Conservation (phyloP, 2,888 invertebrate genomes). For the Bruchidius siliquastri region DNA sequence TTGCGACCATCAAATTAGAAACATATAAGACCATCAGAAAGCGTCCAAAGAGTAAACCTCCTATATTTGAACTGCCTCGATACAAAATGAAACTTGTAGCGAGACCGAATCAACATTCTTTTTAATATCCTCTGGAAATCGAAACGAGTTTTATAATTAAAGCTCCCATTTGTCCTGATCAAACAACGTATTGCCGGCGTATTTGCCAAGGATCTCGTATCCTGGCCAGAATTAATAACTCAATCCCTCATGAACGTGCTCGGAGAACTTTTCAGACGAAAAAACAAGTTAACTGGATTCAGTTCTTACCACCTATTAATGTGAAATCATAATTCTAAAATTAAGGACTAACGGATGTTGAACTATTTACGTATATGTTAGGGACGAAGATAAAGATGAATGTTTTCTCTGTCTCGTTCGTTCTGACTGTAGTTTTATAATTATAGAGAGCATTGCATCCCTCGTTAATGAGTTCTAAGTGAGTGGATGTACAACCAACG, state of each 20-base stretch:
- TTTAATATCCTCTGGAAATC: not conserved
- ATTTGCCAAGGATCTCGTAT: not conserved
- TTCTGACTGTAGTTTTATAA: no score
- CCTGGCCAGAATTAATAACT: not conserved
- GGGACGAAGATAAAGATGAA: no score
- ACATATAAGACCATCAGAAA: not conserved
- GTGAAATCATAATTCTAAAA: no score
- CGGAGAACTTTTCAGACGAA: not conserved
- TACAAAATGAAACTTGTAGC: not conserved
- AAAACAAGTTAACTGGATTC: no score
- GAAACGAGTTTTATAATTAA: not conserved
- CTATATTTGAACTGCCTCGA: not conserved
- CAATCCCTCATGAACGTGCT: not conserved
- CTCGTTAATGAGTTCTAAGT: no score
- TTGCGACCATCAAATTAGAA: not conserved
- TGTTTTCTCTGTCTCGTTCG: no score
- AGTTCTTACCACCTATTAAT: no score
- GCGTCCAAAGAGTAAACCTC: not conserved
- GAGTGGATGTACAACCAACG: no score
- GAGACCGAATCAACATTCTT: not conserved
- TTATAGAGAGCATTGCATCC: no score
- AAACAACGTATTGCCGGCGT: not conserved
- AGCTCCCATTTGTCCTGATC: not conserved
- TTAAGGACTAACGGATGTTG: no score
- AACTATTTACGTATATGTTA: no score